Evolutionary conservation across 2,888 invertebrate species (phyloP).

Genomic region (Endomychus coccineus): DNA sequence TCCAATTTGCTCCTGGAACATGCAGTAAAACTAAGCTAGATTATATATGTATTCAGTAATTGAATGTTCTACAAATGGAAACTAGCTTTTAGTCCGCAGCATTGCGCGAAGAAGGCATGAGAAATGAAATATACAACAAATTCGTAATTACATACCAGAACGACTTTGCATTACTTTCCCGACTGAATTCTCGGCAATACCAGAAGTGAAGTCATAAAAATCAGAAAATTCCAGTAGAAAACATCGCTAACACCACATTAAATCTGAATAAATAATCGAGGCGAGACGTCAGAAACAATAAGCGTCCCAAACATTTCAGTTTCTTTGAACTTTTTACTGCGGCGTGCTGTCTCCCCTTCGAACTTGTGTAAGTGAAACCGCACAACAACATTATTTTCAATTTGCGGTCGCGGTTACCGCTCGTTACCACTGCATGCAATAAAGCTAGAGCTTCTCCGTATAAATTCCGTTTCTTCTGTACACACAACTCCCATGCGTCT

Average conservation of each 20-base stretch:
- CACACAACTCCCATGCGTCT: conserved; percentile 19
- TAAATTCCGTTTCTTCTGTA: conserved; percentile 32
- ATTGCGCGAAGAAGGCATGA: too few species aligned
- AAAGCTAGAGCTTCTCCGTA: conserved; percentile 28
- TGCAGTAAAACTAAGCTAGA: too few species aligned
- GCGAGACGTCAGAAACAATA: conserved; percentile 33
- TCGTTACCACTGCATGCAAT: conserved; percentile 33
- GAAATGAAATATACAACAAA: too few species aligned
- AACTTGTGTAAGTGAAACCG: conserved; percentile 24
- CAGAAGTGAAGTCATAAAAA: too few species aligned
- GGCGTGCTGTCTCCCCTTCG: conserved; percentile 6
- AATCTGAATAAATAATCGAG: conserved; percentile 35
- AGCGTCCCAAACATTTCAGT: conserved; percentile 23
- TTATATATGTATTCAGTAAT: too few species aligned
- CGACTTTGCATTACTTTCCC: too few species aligned
- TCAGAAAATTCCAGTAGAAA: too few species aligned
- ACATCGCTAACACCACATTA: conserved; percentile 27
- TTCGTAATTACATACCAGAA: too few species aligned
- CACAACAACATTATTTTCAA: conserved; percentile 38
- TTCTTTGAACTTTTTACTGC: conserved; percentile 16
- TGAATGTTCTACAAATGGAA: too few species aligned
- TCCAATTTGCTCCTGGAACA: too few species aligned
- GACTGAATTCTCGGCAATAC: too few species aligned
- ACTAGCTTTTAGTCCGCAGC: too few species aligned
- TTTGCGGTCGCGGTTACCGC: conserved; percentile 32